phyloP scores from a whole-genome alignment of 37 sponge, comb jelly and placozoan genomes.

The Chondrilla cf. caribensis region DNA sequence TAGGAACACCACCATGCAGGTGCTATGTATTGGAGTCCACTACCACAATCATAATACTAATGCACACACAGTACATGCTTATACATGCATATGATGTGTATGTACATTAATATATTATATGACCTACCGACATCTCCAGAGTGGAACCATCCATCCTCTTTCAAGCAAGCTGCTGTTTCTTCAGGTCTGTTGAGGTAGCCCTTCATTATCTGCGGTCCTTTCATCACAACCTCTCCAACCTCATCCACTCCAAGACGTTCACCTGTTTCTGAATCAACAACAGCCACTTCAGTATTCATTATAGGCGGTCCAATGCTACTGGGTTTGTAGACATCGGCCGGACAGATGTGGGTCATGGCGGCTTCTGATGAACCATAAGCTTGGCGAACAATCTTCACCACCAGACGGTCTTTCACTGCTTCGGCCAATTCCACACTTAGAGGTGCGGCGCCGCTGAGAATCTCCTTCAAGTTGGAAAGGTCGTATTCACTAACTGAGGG shows the following conservation, averaged over 20 bases:
- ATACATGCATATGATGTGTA: slow-evolving; percentile 59
- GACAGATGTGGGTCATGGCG: slow-evolving; percentile 56
- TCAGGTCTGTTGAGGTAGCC: slow-evolving; percentile 82
- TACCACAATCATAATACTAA: too few species aligned
- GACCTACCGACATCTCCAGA: slow-evolving; percentile 81
- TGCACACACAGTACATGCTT: not conserved
- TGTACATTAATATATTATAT: slow-evolving; percentile 46
- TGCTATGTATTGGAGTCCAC: too few species aligned
- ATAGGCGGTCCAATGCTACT: slow-evolving; percentile 58
- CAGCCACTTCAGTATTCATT: slow-evolving; percentile 41
- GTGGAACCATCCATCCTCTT: slow-evolving; percentile 79
- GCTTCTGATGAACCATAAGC: slow-evolving; percentile 86
- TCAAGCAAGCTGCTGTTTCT: slow-evolving; percentile 49
- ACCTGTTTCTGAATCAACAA: slow-evolving; percentile 60
- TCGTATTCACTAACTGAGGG: slow-evolving; percentile 81
- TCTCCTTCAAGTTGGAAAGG: slow-evolving; percentile 44
- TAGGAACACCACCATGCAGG: too few species aligned
- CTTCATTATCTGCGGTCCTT: slow-evolving; percentile 86
- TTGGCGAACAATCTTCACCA: slow-evolving; percentile 40
- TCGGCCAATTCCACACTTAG: slow-evolving; percentile 64
- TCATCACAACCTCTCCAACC: slow-evolving; percentile 70
- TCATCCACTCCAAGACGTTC: slow-evolving; percentile 29
- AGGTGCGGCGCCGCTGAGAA: slow-evolving; percentile 84
- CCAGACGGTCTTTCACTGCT: slow-evolving; percentile 40
- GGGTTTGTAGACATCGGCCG: slow-evolving; percentile 26